Percentiles rank a stretch among this genome's conserved stretches.
phyloP scores from a whole-genome alignment of 2,888 invertebrate species.

The Allygus modestus region DNA sequence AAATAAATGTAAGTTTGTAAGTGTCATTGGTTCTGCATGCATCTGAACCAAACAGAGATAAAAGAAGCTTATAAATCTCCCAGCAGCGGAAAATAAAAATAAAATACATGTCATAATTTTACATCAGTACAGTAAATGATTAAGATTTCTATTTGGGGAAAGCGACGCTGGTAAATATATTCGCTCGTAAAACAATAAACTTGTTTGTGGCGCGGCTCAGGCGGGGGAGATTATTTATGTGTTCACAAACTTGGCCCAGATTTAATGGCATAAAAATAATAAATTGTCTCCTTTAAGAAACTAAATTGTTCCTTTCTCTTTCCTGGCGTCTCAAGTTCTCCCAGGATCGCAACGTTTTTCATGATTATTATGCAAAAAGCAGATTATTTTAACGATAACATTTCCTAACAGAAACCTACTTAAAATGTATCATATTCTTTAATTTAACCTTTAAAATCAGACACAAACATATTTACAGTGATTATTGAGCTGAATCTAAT shows the following conservation, averaged over 20 bases:
- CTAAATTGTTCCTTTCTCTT: conserved; percentile 53
- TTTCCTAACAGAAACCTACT: no score
- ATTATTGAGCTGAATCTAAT: no score
- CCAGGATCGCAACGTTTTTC: neutral
- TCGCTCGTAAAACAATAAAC: conserved; percentile 59
- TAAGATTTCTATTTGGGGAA: conserved; percentile 38
- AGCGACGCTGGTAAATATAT: conserved; percentile 53
- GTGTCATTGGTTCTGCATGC: no score
- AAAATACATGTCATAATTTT: conserved; percentile 20
- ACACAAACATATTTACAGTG: no score
- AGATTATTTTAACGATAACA: no score
- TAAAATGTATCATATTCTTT: no score
- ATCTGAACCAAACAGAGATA: no score
- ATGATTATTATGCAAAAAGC: neutral
- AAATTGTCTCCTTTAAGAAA: conserved; percentile 58
- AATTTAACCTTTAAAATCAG: no score
- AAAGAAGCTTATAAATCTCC: neutral
- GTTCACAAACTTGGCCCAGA: conserved; percentile 56
- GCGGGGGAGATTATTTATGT: conserved; percentile 50
- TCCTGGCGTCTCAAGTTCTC: conserved; percentile 21
- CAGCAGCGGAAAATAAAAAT: neutral
- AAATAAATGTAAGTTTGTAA: no score
- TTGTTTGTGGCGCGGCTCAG: conserved; percentile 54
- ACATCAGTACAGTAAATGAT: conserved; percentile 20
- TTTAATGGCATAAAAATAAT: conserved; percentile 59